Conservation (phyloP, 2,888 invertebrate species). For the Eulithis testata region DNA sequence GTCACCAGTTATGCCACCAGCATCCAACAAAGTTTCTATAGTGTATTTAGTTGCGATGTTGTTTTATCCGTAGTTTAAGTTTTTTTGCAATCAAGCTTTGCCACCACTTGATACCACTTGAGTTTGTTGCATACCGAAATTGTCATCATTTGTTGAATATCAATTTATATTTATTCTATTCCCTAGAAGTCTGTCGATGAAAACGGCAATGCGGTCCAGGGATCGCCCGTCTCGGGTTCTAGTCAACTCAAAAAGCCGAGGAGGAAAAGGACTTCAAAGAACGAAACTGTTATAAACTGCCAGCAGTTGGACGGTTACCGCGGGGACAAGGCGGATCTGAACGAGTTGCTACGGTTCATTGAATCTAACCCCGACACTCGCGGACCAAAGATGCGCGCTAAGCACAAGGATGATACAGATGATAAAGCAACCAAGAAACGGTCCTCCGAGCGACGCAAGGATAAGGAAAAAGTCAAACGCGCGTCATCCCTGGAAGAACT, state of each 20-base stretch:
- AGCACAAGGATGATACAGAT: constrained; percentile 74
- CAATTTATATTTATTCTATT: constrained; percentile 39
- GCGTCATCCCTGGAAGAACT: constrained; percentile 93
- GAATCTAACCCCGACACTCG: constrained; percentile 85
- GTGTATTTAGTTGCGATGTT: no score
- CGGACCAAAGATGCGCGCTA: constrained; percentile 66
- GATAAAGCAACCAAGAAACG: constrained; percentile 80
- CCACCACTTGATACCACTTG: no score
- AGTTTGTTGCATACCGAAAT: no score
- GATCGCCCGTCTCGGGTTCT: constrained; percentile 74
- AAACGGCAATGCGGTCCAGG: constrained; percentile 90
- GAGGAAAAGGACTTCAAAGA: constrained; percentile 86
- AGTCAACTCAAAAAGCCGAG: constrained; percentile 83
- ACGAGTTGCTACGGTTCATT: constrained; percentile 91
- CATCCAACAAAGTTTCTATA: no score
- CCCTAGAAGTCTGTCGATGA: constrained; percentile 89
- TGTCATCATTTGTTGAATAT: no score
- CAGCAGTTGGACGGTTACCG: constrained; percentile 91
- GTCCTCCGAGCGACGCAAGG: constrained; percentile 77
- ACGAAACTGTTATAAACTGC: constrained; percentile 84
- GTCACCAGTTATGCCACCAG: no score
- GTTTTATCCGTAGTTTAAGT: no score
- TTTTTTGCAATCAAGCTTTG: no score
- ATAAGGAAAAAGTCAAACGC: constrained; percentile 84
- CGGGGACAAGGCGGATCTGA: constrained; percentile 88